These are phyloP conservation scores for Formica selysi DNA, from an alignment of 1,140 invertebrate species.

Conservation along the genomic window DNA sequence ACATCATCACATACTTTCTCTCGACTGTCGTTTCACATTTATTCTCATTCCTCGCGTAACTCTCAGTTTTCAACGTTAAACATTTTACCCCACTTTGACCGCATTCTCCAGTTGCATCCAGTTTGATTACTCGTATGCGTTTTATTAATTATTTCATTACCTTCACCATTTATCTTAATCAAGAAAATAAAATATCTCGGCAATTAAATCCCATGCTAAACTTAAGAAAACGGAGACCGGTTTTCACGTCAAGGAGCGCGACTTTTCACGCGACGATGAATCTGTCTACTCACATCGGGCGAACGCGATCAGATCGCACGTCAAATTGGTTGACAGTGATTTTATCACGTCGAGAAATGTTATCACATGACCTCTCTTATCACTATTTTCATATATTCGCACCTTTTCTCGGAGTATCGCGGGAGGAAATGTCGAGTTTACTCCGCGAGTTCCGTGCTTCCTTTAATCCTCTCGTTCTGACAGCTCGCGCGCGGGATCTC, in stretches of 20 bases:
- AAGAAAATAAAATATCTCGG: neutral
- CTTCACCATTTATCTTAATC: neutral
- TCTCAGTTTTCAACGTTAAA: neutral
- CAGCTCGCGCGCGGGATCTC: neutral
- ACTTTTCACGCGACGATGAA: neutral
- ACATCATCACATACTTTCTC: slow-evolving; percentile 24
- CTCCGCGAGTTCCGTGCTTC: neutral
- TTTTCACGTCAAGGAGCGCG: neutral
- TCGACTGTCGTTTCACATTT: neutral
- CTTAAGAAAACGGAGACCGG: neutral
- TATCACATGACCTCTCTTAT: neutral
- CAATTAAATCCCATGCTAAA: neutral
- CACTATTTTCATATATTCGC: slow-evolving; percentile 32
- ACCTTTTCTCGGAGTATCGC: neutral
- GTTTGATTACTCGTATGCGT: neutral
- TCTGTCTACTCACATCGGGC: neutral
- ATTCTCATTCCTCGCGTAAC: slow-evolving; percentile 8
- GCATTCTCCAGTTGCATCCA: neutral
- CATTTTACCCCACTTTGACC: slow-evolving; percentile 4
- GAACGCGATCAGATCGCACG: neutral
- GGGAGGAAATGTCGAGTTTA: neutral
- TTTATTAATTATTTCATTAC: neutral
- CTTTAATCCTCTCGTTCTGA: neutral
- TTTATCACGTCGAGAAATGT: neutral
- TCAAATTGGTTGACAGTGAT: neutral